A percentile compares a stretch with the other conserved stretches of the same genome.
Conservation (phyloP, 2,888 invertebrate species). For the Hypsopygia costalis region DNA sequence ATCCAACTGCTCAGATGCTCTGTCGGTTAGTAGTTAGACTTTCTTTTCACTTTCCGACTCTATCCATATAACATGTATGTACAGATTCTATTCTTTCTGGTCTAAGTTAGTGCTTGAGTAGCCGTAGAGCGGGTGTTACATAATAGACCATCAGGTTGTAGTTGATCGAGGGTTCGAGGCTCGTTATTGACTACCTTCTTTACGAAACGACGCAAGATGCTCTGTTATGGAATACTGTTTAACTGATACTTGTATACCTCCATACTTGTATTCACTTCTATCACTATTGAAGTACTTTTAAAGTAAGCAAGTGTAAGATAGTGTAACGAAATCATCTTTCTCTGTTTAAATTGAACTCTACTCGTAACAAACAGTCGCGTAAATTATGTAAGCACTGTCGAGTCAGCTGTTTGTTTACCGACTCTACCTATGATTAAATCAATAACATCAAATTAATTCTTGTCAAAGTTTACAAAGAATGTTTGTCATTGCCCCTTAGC, state of each 20-base stretch:
- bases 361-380: neutral
- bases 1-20: constrained; percentile 73
- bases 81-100: constrained; percentile 15
- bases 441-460: neutral
- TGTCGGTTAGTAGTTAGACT: constrained; percentile 59
- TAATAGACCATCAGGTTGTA: constrained; percentile 39
- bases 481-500: too few relatives aligned
- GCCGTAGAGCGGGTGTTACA: constrained; percentile 40
- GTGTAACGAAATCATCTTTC: neutral
- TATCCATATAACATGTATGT: neutral
- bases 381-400: neutral
- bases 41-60: constrained; percentile 21
- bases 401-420: neutral
- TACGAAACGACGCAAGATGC: constrained; percentile 25
- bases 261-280: neutral
- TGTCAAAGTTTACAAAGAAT: neutral
- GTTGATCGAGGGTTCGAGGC: constrained; percentile 29
- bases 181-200: constrained; percentile 25
- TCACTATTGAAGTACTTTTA: too few relatives aligned
- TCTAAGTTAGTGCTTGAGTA: constrained; percentile 29
- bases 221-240: constrained; percentile 26
- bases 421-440: neutral
- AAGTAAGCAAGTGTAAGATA: neutral
- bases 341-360: neutral
- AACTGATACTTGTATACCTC: neutral